Evolutionary conservation across 2,113 vertebrate species (phyloP).

Genomic region (Lophochroa leadbeateri): DNA sequence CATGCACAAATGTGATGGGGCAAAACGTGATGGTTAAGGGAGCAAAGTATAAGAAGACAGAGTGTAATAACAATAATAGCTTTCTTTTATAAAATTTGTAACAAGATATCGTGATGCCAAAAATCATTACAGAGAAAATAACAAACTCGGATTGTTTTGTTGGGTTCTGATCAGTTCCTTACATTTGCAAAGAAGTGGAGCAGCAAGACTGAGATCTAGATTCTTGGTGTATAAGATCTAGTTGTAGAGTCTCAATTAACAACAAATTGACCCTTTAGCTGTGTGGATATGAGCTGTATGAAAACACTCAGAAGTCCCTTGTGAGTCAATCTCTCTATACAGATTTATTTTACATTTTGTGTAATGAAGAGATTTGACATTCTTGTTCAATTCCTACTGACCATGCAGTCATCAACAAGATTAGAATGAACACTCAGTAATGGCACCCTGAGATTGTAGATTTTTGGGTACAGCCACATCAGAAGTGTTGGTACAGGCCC

Average conservation of each 20-base stretch:
- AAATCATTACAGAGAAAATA: not conserved
- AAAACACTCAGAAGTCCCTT: not conserved
- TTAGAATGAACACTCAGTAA: not conserved
- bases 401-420: not conserved
- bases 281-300: accelerated
- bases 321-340: not conserved
- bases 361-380: not conserved
- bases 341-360: not conserved
- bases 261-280: not conserved
- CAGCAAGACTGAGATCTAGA: not conserved
- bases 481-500: not conserved
- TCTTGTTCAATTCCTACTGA: not conserved
- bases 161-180: not conserved
- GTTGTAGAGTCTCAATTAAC: not conserved
- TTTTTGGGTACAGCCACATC: not conserved
- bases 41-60: not conserved
- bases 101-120: not conserved
- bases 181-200: not conserved
- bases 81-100: not conserved
- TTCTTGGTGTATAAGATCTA: not conserved
- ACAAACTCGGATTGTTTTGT: not conserved
- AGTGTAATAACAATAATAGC: not conserved
- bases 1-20: not conserved
- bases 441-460: not conserved
- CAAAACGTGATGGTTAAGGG: not conserved